These are phyloP conservation scores for Neofelis nebulosa DNA, from an alignment of 2,113 vertebrate species.

Conservation along the genomic window DNA sequence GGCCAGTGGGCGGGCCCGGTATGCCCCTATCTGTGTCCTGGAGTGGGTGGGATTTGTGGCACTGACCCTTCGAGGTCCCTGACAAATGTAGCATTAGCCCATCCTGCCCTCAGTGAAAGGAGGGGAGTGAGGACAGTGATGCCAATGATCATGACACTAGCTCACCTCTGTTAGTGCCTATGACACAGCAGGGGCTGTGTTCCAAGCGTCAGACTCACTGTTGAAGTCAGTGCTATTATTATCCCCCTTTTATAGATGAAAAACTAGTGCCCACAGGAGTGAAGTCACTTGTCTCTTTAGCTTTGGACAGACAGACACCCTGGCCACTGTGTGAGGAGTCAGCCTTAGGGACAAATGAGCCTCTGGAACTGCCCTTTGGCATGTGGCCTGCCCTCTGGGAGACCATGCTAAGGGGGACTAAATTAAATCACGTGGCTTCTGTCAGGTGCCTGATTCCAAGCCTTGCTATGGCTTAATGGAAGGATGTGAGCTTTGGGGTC, in stretches of 20 bases:
- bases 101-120: neutral
- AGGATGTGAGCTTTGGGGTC: neutral
- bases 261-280: neutral
- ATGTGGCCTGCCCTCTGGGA: neutral
- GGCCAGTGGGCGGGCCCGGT: neutral
- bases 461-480: neutral
- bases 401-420: neutral
- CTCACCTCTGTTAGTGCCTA: neutral
- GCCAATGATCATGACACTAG: neutral
- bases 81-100: neutral
- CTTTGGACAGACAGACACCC: neutral
- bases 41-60: neutral
- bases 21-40: neutral
- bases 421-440: neutral
- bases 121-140: accelerated
- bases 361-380: neutral
- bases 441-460: neutral
- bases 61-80: neutral
- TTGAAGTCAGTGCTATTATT: accelerated
- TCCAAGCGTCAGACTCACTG: too few species aligned
- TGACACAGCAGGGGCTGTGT: neutral
- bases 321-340: neutral
- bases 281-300: neutral
- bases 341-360: neutral
- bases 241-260: neutral